Evolutionary conservation across 2,888 invertebrate genomes (phyloP), one percentile per base, ranked within the genome.

Genomic region (Willowsia nigromaculata): DNA sequence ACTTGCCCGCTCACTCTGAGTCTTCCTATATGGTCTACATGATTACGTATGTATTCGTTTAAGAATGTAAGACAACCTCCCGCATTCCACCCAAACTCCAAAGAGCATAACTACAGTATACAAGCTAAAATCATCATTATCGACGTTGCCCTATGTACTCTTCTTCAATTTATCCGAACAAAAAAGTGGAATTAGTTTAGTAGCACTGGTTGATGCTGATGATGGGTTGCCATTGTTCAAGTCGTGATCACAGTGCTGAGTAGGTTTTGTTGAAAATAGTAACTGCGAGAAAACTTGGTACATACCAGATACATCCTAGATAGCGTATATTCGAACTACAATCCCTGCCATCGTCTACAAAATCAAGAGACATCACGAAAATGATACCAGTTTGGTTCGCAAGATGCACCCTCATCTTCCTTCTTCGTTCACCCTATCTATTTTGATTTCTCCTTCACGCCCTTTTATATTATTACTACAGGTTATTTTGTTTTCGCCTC

Each of bases 271-370:
- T 53, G 33, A 56, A 27, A 85, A 84, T 4, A 68, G 18, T 1
- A 30, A 30, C 30, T 9, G 9, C 25, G 78, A 53, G 11, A 37
- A 37, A 30, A 22, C 25, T 13, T 18, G 27, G 27, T 0, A 62
- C 62, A 62, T 53, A 53, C 13, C 59, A 11, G 30, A 30, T 22
- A 65, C 65, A 78, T 59, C 78, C 37, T 65, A 65, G 33, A 65
- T 15, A 65, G 47, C 86, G 86, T 80, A 80, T 80, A 86, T 86
- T 86, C 43, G 81, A 71, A 80, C 81, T 86, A 81, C 81, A 25
- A 80, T 71, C 71, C 80, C 71, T 80, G 71, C 25, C 81, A 33
- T 80, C 76, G 40, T 30, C 56, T 37, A 27, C 50, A 80, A 80
- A 56, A 80, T 53, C 50, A 76, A 13, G 27, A 53, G 53, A 18